These are phyloP conservation scores for Lytechinus variegatus DNA, from an alignment of 35 echinoderm and acorn worm species.

Conservation along the genomic window DNA sequence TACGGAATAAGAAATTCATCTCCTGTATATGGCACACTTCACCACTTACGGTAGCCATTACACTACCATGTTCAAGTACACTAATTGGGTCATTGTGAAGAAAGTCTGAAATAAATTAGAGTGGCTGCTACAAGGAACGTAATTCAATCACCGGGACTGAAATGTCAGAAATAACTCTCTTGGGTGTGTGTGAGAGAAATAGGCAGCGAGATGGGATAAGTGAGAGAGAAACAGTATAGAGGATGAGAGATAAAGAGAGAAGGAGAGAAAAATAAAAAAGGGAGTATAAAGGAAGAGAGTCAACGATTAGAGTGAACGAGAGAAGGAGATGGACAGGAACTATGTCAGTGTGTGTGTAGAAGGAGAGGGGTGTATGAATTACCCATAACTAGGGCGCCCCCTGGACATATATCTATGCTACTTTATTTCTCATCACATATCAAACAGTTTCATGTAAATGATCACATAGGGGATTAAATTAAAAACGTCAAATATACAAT, in stretches of 20 bases:
- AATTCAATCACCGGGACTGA: neutral
- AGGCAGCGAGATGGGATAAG: neutral
- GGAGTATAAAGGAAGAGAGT: neutral
- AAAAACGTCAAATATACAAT: too few species aligned
- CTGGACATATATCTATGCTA: too few species aligned
- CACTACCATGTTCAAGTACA: neutral
- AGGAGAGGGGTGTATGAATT: too few species aligned
- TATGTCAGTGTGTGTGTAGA: neutral
- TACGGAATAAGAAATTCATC: too few species aligned
- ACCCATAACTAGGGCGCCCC: too few species aligned
- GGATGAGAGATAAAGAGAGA: neutral
- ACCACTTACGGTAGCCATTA: neutral
- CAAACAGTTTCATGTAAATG: too few species aligned
- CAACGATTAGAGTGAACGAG: too few species aligned
- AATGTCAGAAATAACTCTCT: neutral
- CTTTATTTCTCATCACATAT: too few species aligned
- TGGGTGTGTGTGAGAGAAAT: neutral
- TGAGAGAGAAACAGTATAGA: neutral
- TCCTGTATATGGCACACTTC: neutral
- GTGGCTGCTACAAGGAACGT: neutral
- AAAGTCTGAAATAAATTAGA: neutral
- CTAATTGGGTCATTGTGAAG: neutral
- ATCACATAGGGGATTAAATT: too few species aligned
- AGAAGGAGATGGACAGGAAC: neutral
- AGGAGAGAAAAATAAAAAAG: neutral